A percentile compares a stretch with the other conserved stretches of the same genome.
phyloP scores from a whole-genome alignment of 2,113 vertebrate species.

The Paedocypris sp. region DNA sequence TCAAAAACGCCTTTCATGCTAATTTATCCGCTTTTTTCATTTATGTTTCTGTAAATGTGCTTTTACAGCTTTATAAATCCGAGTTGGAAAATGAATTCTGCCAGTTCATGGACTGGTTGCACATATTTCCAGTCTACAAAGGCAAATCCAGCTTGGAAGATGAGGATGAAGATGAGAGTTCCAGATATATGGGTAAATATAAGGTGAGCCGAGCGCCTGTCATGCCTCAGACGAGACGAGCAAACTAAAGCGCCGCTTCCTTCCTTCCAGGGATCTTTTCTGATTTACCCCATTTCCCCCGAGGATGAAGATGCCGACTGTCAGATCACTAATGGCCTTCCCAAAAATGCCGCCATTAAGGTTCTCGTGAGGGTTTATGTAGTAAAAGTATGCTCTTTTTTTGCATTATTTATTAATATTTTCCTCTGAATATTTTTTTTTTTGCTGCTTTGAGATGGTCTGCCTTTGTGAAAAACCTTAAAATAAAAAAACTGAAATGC shows the following conservation, averaged over 20 bases:
- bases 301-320: slow-evolving; percentile 52
- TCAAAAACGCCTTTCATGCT: not conserved
- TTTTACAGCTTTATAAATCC: slow-evolving; percentile 68
- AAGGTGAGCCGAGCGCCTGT: slow-evolving; percentile 65
- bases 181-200: slow-evolving; percentile 80
- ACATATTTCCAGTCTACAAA: slow-evolving; percentile 71
- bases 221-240: not conserved
- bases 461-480: too few species aligned
- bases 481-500: too few species aligned
- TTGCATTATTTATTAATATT: too few species aligned
- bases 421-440: not conserved
- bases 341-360: slow-evolving; percentile 78
- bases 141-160: slow-evolving; percentile 68
- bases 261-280: slow-evolving; percentile 73
- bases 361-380: slow-evolving; percentile 80
- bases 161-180: slow-evolving; percentile 68
- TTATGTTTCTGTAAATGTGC: not conserved
- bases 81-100: slow-evolving; percentile 80
- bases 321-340: slow-evolving; percentile 69
- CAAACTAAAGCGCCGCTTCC: not conserved
- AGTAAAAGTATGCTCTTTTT: slow-evolving; percentile 81
- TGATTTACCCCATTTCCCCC: slow-evolving; percentile 72
- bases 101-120: slow-evolving; percentile 87
- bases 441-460: too few species aligned
- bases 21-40: not conserved